Evolutionary conservation across 2,797 vertebrate genomes (phyloP), one percentile per base, ranked within the genome.

Genomic region (Scolopax bukidnonensis): DNA sequence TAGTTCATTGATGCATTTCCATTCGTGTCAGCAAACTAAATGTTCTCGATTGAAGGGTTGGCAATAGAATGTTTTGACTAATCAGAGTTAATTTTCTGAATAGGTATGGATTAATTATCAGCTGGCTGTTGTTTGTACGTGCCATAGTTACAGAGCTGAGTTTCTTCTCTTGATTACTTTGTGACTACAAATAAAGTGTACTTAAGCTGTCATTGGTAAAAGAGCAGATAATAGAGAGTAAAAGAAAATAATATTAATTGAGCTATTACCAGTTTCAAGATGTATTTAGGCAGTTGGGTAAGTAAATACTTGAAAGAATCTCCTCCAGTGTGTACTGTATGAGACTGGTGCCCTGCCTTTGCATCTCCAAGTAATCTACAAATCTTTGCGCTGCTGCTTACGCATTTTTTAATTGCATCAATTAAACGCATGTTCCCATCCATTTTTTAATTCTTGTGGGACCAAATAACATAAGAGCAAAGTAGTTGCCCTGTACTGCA

Each of bases 321-420:
- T 53, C 25, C 48, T 51, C 54, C 47, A 17, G 1, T 4, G 16
- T 1, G 0, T 41, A 3, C 50, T 20, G 47, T 40, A 0, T n/a
- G 41, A 4, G 17, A 12, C 61, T 25, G 24, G 33, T 70, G 45
- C 51, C 33, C 30, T 40, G 59, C n/a, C 32, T 68, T 41, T n/a
- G 64, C 23, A 14, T 51, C 74, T 70, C 57, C 21, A 38, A 25
- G 57, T 51, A 47, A 57, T 17, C 60, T 12, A 32, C 11, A 53
- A 20, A 7, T 6, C 54, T 91, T 54, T 47, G 32, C 43, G 17
- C 48, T 41, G 33, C 4, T 53, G 30, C 40, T 60, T 32, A 12
- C 15, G 36, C 27, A 4, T 68, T 53, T 78, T 54, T 70, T 18
- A 47, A 57, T 64, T 57, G 43, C 38, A 36, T 45, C 47, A 23